Conservation (phyloP, 30 jellyfish, hydroid and myxozoan genomes). For the Pelagia noctiluca region DNA sequence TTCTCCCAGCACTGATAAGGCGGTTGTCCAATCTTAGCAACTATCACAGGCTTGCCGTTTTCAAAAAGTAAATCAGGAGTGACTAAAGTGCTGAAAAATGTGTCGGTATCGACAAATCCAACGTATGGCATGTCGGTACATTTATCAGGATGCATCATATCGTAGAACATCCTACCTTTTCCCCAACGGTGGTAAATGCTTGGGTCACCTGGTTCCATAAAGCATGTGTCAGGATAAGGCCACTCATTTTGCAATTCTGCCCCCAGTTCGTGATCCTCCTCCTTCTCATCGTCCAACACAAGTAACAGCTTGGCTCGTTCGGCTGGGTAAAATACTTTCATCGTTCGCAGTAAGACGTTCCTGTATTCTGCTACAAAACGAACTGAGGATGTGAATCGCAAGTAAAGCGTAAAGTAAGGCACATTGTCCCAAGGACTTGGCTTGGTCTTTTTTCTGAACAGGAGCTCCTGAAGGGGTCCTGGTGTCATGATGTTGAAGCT, state of each 20-base stretch:
- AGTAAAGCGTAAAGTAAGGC: neutral
- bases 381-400: neutral
- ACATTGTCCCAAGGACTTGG: neutral
- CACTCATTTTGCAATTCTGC: constrained; percentile 14
- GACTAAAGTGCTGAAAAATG: constrained; percentile 60
- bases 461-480: no score
- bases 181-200: constrained; percentile 32
- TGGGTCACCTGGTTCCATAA: constrained; percentile 44
- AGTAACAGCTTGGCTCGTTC: constrained; percentile 32
- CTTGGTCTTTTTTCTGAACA: no score
- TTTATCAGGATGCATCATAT: constrained; percentile 43
- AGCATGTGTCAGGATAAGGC: constrained; percentile 62
- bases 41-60: neutral
- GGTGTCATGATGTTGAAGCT: no score
- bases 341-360: constrained; percentile 33
- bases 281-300: constrained; percentile 58
- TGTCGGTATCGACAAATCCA: constrained; percentile 80
- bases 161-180: constrained; percentile 52
- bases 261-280: constrained; percentile 61
- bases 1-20: constrained; percentile 61
- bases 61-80: constrained; percentile 60
- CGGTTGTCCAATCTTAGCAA: constrained; percentile 53
- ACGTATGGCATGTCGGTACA: constrained; percentile 59
- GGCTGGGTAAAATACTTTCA: constrained; percentile 66
- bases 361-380: constrained; percentile 34